Conservation (phyloP, 2,113 vertebrate genomes). For the Oxyruncus cristatus region DNA sequence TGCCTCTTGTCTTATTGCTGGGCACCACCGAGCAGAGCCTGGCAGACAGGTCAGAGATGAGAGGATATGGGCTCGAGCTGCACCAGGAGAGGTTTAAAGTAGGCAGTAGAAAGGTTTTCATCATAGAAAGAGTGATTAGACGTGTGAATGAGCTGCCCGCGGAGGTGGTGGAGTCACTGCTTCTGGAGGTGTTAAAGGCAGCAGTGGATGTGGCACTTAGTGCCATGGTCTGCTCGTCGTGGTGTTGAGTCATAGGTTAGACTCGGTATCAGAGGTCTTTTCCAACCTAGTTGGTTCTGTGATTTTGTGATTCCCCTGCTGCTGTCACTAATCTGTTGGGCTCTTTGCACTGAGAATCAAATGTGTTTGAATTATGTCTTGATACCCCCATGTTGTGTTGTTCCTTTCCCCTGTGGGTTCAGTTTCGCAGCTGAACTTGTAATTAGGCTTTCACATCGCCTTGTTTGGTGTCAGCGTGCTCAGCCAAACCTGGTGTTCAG, state of each 20-base stretch:
- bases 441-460: background rate
- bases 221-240: background rate
- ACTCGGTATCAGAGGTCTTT: background rate
- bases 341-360: background rate
- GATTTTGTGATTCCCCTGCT: background rate
- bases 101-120: background rate
- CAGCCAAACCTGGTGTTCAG: background rate
- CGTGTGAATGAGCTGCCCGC: background rate
- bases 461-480: background rate
- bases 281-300: background rate
- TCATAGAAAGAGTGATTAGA: background rate
- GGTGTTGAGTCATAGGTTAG: background rate
- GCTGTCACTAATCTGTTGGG: background rate
- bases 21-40: background rate
- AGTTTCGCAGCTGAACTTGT: background rate
- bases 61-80: too few relatives aligned
- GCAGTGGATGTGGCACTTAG: background rate
- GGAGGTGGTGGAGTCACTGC: background rate
- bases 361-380: accelerated
- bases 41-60: background rate
- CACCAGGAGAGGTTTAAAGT: background rate
- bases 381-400: accelerated
- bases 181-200: background rate
- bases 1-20: background rate
- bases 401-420: too few relatives aligned